phyloP scores from a whole-genome alignment of 1,140 invertebrate genomes.

The Solen grandis region DNA sequence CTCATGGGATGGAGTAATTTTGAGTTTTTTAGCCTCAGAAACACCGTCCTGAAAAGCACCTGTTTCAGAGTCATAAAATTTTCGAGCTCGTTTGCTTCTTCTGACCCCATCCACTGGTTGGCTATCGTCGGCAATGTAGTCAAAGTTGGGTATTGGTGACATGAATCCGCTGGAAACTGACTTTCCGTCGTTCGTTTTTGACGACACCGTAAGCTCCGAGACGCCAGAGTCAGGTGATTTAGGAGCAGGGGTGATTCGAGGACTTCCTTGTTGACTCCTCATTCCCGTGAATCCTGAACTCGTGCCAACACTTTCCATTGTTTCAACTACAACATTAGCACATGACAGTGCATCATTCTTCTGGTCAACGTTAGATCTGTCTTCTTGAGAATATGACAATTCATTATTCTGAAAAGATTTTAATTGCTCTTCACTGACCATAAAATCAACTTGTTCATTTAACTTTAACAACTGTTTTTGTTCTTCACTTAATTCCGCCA shows the following conservation, averaged over 20 bases:
- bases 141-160: conserved; percentile 8
- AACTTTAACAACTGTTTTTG: conserved; percentile 9
- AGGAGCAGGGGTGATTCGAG: conserved; percentile 40
- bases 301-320: conserved; percentile 57
- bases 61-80: background rate
- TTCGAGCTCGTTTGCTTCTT: background rate
- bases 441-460: conserved; percentile 10
- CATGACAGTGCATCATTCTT: background rate
- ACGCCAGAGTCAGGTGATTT: conserved; percentile 62
- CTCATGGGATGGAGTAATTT: conserved; percentile 56
- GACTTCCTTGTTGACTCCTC: conserved; percentile 72
- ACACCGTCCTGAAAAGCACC: background rate
- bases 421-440: background rate
- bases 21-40: conserved; percentile 35
- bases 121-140: background rate
- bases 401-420: background rate
- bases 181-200: conserved; percentile 8
- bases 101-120: background rate
- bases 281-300: conserved; percentile 65
- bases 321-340: conserved; percentile 72
- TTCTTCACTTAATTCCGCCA: background rate
- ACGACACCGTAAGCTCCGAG: conserved; percentile 33
- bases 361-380: background rate
- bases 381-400: background rate
- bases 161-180: background rate